phyloP scores from a whole-genome alignment of 2,888 invertebrate species.

The Cheilosia scutellata region DNA sequence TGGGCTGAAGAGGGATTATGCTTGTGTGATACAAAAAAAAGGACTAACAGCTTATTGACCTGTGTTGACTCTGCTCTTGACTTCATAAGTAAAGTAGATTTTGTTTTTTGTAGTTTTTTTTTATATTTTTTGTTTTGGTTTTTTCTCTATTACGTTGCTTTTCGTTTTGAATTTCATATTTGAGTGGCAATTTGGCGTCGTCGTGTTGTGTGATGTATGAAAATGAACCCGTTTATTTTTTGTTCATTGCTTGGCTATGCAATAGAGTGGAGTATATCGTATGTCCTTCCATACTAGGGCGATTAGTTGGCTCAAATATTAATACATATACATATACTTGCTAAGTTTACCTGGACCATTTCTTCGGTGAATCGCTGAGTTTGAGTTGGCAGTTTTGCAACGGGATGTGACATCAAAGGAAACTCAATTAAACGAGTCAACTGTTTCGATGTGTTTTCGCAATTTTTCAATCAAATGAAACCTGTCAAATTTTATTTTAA shows the following conservation, averaged over 20 bases:
- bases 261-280: neutral
- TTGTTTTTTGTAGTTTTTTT: constrained; percentile 6
- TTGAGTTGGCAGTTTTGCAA: no score
- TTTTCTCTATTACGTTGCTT: neutral
- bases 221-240: constrained; percentile 31
- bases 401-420: no score
- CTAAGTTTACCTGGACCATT: no score
- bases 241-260: neutral
- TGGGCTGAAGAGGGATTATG: neutral
- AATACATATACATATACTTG: no score
- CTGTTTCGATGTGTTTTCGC: no score
- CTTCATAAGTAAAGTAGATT: constrained; percentile 49
- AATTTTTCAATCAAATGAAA: no score
- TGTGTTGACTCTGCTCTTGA: constrained; percentile 65
- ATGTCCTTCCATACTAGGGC: neutral
- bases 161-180: constrained; percentile 43
- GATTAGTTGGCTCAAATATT: no score
- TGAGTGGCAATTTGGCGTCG: constrained; percentile 35
- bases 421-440: no score
- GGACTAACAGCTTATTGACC: constrained; percentile 64
- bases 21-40: constrained; percentile 14
- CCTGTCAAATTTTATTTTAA: no score
- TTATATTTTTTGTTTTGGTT: neutral
- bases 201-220: constrained; percentile 23
- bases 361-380: no score